Conservation (phyloP, 2,888 invertebrate genomes). For the Ochlodes sylvanus region DNA sequence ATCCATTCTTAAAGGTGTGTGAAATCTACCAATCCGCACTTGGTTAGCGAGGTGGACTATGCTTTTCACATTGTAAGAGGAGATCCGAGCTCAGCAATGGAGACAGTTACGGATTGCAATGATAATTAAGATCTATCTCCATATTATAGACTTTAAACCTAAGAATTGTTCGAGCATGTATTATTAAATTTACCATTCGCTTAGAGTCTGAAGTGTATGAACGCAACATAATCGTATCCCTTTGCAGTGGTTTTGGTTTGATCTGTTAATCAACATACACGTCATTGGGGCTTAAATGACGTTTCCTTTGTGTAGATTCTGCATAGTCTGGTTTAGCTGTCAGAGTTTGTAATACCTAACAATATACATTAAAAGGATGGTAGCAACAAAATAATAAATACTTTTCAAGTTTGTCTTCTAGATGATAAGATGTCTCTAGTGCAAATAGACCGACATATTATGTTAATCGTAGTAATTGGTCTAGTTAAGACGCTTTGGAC, state of each 20-base stretch:
- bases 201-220: not conserved
- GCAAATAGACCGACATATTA: no score
- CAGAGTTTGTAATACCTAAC: not conserved
- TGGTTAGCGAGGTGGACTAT: no score
- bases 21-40: no score
- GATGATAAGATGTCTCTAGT: no score
- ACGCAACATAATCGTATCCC: not conserved
- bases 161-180: not conserved
- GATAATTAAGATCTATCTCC: no score
- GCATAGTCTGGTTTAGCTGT: not conserved
- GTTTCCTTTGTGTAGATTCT: conserved; percentile 16
- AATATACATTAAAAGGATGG: not conserved
- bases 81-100: no score
- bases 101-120: no score
- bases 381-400: conserved; percentile 3
- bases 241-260: conserved; percentile 3
- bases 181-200: not conserved
- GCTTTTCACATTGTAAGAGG: no score
- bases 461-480: no score
- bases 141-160: not conserved
- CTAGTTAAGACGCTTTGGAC: no score
- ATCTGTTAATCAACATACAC: conserved; percentile 13
- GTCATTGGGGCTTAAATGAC: conserved; percentile 19
- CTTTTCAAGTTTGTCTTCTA: not conserved
- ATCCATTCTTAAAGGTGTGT: no score